A percentile compares a stretch with the other conserved stretches of the same genome.
Evolutionary conservation across 2,113 vertebrate species (phyloP).

Genomic region (Cinclus cinclus): DNA sequence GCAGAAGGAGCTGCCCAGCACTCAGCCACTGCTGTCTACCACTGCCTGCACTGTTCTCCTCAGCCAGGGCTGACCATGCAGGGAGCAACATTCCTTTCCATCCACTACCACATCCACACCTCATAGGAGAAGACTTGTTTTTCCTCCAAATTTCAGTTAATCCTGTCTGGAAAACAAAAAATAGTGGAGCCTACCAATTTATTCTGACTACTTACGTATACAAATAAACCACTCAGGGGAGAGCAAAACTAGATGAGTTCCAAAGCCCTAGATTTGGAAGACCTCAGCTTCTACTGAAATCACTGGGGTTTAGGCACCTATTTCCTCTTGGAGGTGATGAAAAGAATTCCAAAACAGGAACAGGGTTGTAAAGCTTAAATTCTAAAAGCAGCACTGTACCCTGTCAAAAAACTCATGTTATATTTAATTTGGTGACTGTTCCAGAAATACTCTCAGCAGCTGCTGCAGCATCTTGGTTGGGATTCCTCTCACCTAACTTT

Average conservation of each 20-base stretch:
- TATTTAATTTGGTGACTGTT: not conserved
- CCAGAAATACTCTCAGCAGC: slow-evolving; percentile 26
- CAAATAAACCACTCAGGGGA: fast-evolving
- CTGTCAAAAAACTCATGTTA: not conserved
- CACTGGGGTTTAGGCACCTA: not conserved
- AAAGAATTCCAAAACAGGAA: not conserved
- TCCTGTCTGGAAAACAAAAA: not conserved
- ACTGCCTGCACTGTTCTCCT: fast-evolving
- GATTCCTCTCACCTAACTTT: slow-evolving; percentile 19
- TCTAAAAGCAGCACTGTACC: not conserved
- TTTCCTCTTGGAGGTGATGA: not conserved
- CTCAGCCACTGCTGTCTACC: not conserved
- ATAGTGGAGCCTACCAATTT: not conserved
- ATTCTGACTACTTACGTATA: not conserved
- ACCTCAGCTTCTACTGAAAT: not conserved
- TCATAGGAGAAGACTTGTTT: not conserved
- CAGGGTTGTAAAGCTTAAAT: not conserved
- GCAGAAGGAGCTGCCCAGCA: not conserved
- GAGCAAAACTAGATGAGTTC: not conserved
- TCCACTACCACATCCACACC: fast-evolving
- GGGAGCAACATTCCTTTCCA: not conserved
- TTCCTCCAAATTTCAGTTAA: not conserved
- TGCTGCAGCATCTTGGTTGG: not conserved
- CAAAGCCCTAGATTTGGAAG: not conserved
- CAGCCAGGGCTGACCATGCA: not conserved